These are phyloP conservation scores for Eubasilissa splendida DNA, from an alignment of 2,888 invertebrate genomes.

Conservation along the genomic window DNA sequence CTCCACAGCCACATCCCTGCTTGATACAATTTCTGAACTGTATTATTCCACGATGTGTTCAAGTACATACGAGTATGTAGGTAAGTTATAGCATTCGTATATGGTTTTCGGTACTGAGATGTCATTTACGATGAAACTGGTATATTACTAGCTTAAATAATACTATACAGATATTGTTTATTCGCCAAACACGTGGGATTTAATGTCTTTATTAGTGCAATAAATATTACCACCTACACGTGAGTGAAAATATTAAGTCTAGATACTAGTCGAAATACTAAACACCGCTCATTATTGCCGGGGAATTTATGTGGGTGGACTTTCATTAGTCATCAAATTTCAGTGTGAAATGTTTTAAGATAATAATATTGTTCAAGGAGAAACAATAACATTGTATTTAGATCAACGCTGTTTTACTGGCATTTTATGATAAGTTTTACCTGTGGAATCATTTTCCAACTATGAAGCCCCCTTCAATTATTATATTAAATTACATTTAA, in stretches of 20 bases:
- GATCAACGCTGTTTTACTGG: too few relatives aligned
- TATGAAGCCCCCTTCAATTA: too few relatives aligned
- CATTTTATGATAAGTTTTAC: too few relatives aligned
- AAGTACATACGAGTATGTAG: too few relatives aligned
- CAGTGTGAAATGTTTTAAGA: background rate
- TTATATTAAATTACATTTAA: too few relatives aligned
- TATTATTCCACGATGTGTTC: too few relatives aligned
- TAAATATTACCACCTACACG: background rate
- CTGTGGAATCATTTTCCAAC: too few relatives aligned
- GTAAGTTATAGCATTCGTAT: background rate
- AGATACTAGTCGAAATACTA: slow-evolving; percentile 31
- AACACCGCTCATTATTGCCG: slow-evolving; percentile 29
- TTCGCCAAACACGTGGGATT: background rate
- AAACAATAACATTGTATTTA: too few relatives aligned
- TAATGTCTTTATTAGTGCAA: too few relatives aligned
- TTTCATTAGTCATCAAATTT: slow-evolving; percentile 10
- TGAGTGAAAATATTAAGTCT: background rate
- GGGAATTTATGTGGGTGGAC: slow-evolving; percentile 14
- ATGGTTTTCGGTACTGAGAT: background rate
- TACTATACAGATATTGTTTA: background rate
- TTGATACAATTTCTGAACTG: too few relatives aligned
- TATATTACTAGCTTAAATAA: background rate
- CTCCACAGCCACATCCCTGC: too few relatives aligned
- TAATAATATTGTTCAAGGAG: too few relatives aligned
- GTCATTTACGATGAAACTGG: slow-evolving; percentile 3